Evolutionary conservation across 2,113 vertebrate genomes (phyloP).

Genomic region (Gavia stellata): DNA sequence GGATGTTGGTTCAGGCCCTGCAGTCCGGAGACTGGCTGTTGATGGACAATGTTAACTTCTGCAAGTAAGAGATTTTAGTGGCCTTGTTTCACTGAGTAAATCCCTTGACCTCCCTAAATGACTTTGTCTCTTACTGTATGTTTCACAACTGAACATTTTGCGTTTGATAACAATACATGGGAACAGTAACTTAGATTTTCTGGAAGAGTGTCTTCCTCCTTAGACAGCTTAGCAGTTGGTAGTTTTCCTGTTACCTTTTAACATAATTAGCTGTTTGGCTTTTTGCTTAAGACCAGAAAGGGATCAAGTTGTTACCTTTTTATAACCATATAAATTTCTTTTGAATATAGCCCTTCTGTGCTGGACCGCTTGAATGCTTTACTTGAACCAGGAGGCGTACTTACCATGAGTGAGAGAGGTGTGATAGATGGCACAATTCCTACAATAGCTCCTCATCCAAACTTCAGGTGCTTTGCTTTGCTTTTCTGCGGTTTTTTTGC

Average conservation of each 20-base stretch:
- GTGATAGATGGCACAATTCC: slow-evolving; percentile 88
- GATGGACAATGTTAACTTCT: slow-evolving; percentile 99
- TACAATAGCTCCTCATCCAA: slow-evolving; percentile 86
- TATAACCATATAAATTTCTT: neutral
- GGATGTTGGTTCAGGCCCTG: slow-evolving; percentile 89
- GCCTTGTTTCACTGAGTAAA: neutral
- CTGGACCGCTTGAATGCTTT: slow-evolving; percentile 95
- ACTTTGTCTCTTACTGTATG: neutral
- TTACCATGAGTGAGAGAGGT: slow-evolving; percentile 92
- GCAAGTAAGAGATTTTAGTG: slow-evolving; percentile 79
- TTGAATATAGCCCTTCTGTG: slow-evolving; percentile 84
- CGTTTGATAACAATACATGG: neutral
- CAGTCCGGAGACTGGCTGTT: slow-evolving; percentile 94
- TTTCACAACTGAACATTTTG: neutral
- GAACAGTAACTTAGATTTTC: neutral
- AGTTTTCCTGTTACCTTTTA: neutral
- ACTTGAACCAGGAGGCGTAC: slow-evolving; percentile 90
- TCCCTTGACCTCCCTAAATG: neutral
- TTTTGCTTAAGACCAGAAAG: neutral
- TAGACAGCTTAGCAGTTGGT: neutral
- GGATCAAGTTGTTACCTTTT: neutral
- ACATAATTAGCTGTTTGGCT: neutral
- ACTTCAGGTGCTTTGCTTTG: slow-evolving; percentile 84
- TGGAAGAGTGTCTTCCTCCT: neutral
- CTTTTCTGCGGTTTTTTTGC: neutral